Base-by-base conservation (phyloP, 1,140 invertebrate species). In the Bombus waltoni region DNA sequence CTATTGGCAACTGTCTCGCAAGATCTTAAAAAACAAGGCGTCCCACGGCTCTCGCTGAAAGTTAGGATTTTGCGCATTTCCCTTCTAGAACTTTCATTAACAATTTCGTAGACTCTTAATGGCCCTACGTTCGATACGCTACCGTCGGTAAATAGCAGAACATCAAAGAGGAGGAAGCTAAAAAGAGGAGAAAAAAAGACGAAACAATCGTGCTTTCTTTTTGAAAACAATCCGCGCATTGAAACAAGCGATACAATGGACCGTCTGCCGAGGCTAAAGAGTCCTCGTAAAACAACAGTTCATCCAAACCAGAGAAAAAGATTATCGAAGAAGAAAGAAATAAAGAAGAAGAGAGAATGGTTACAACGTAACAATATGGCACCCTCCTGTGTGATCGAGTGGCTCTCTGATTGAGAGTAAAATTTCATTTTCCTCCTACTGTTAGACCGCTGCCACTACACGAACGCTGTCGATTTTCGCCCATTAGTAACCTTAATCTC, bases 301-400 rank as follows among this genome's bases (percentile, higher is more conserved):
- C 78, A 40, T 57, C 76, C 62, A 42, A 90, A 84, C 42, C 68
- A 78, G 42, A 78, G 85, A 18, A 79, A 84, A 87, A 81, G 76
- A 88, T 73, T 85, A 28, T 42, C 25, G 35, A 47, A 28, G 65
- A 57, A 83, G 62, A 86, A 73, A 68, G 70, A 53, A 66, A 59
- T 11, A 80, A 66, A 53, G 82, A 83, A 42, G 79, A 72, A 92
- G 87, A 71, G 89, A 90, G 75, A 88, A 86, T 57, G 65, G 86
- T 74, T 87, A 85, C 53, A 85, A 73, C 6, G 38, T 89, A 88
- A 91, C 91, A 92, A 90, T 92, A 73, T 68, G 89, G 91, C 91
- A 88, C 91, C 91, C 91, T 91, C 89, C 91, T 92, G 91, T 77
- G 91, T 87, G 88, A 92, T 89, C 83, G 81, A 92, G 86, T 86